Evolutionary conservation across 2,113 vertebrate species (phyloP), one percentile per base, ranked within the genome.

Genomic region (Neotragus moschatus): DNA sequence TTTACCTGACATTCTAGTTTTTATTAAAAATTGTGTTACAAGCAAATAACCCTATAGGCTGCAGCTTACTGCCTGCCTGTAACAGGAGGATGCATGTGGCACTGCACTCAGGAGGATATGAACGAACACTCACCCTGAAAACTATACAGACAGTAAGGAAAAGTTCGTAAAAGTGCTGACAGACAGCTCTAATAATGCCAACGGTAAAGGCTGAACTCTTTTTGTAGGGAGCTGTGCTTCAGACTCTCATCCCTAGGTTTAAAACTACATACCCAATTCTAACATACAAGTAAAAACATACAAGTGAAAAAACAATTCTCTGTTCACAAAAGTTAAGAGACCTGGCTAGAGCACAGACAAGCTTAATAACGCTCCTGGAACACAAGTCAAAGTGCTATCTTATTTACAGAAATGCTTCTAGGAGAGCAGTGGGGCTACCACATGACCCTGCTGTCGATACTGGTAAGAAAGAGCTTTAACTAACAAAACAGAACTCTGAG

Each of bases 1-100:
- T 94, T 94, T 97, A 92, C 79, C 81, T 55, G 30, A 85, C 28
- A 97, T 92, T 94, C 49, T 49, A 81, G 81, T 82, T 91, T 96
- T 92, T 86, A 91, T 49, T 86, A 89, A 93, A 91, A 30, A 82
- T 4, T 82, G 63, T 2, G 49, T 58, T 55, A 95, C 6, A 81
- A 70, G 16, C 21, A 90, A 93, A 30, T 58, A 79, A 14, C 14
- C 84, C 6, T 55, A 53, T 2, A 91, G 6, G 19, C 86, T 90
- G 43, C 51, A 61, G 8, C n/a, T 90, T 82, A 90, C 4, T 56
- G 13, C 55, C 66, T 51, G 13, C 26, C 66, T 63, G 8, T 58
- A 85, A 82, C 2, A 90, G 7, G 16, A 82, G 43, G 21, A 2
- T 92, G 14, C 49, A 89, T 82, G 13, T 63, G 51, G 33, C 66